Evolutionary conservation across 2,797 vertebrate species (phyloP).

Genomic region (Simalia tracyae): DNA sequence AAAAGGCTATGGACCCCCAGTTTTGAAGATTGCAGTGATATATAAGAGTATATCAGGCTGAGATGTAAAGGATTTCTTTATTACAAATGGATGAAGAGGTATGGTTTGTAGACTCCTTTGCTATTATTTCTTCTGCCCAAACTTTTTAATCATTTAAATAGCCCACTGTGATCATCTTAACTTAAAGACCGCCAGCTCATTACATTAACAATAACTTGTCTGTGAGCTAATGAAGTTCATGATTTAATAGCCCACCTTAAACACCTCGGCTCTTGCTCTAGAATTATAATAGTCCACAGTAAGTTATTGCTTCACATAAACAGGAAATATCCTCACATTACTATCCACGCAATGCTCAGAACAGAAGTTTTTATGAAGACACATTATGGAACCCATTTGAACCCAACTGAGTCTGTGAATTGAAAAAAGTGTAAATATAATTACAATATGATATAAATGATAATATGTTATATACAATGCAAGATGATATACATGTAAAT

Average conservation of each 20-base stretch:
- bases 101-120: neutral
- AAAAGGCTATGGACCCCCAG: neutral
- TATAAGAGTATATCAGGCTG: neutral
- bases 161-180: neutral
- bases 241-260: conserved; percentile 17
- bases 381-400: conserved; percentile 52
- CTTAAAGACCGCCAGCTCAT: conserved; percentile 15
- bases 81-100: neutral
- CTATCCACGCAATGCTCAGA: conserved; percentile 63
- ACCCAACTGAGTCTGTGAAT: neutral
- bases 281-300: conserved; percentile 61
- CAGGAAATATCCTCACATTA: conserved; percentile 67
- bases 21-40: neutral
- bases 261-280: neutral
- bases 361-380: conserved; percentile 50
- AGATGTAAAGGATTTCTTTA: neutral
- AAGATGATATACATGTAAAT: neutral
- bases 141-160: conserved; percentile 46
- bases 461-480: neutral
- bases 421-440: conserved; percentile 17
- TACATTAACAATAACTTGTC: conserved; percentile 45
- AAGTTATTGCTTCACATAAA: conserved; percentile 68
- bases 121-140: neutral
- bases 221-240: conserved; percentile 52
- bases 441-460: neutral